Evolutionary conservation across 2,888 invertebrate species (phyloP), one percentile per base, ranked within the genome.

Genomic region (Trichogramma dendrolimi): DNA sequence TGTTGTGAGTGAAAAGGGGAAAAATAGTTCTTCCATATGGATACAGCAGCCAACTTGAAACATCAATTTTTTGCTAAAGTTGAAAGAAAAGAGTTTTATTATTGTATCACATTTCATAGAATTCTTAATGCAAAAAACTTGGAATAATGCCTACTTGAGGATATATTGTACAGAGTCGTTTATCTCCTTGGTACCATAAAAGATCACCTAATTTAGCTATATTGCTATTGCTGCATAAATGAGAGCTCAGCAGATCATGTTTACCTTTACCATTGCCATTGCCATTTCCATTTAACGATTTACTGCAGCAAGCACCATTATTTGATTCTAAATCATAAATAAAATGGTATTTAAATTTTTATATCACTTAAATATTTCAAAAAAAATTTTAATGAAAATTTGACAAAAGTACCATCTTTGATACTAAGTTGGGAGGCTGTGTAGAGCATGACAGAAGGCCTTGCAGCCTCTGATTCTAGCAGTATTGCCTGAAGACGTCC

Each of bases 201-300:
- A 90, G 79, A 75, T 88, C 87, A 73, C 86, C 87, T 6, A 86
- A 79, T 73, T 83, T 84, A 62, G 85, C 85, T 74, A 81, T 80
- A 70, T 79, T 81, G 58, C 83, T 83, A 73, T 84, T 85, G 57
- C 77, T 80, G 70, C 85, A 85, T 8, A 84, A 73, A 69, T 80
- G 80, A 43, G 84, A 85, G 71, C 83, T 84, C 53, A 85, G 70
- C 58, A 69, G 66, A 63, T 73, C 67, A 40, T 27, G 27, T 27
- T 27, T 27, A 27, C 27, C 2, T 27, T 68, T 68, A 43, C 56
- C 59, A 1, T 61, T 62, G 39, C 61, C 59, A 54, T 64, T 67
- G 42, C 58, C 67, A 55, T 55, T 57, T 58, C 50, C 61, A 57
- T 67, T 63, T 54, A 57, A 63, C 49, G 14, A 47, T 43, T 42